Evolutionary conservation across 2,888 invertebrate species (phyloP), one percentile per base, ranked within the genome.

Genomic region (Nemoura dubitans): DNA sequence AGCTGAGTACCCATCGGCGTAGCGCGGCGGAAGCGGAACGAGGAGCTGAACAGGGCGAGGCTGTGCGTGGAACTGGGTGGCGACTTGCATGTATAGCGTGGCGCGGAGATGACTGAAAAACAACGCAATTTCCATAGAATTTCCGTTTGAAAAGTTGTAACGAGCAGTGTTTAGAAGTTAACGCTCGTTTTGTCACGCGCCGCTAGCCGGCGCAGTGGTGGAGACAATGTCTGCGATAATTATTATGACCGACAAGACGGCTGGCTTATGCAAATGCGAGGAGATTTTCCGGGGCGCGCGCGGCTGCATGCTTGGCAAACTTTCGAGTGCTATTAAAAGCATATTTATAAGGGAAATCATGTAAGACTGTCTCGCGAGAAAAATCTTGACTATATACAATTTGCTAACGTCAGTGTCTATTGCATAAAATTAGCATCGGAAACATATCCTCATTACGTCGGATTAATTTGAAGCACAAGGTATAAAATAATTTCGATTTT

Each of bases 61-160:
- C 59, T 21, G n/a, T n/a, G 59, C 78, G 26, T 26, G 76, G 26
- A 76, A 76, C 76, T 76, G 26, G n/a, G 25, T 78, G 2, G 27
- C 28, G n/a, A n/a, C n/a, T n/a, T n/a, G n/a, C n/a, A n/a, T n/a
- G n/a, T n/a, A n/a, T n/a, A n/a, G n/a, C n/a, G n/a, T n/a, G n/a
- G n/a, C n/a, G n/a, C 25, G 78, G 42, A 26, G 83, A 82, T 36
- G 82, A 25, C 82, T 82, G 30, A 28, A 83, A 84, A 84, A 84
- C 59, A 76, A 84, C 84, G 76, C 76, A 26, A 43, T 43, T 84
- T 76, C 28, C 84, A 76, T 83, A 84, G 59, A 76, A 84, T 84
- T 76, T 84, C 84, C 84, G 84, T 84, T 84, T 59, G 84, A 76
- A 76, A 84, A 84, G 59, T 59, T 84, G 84, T 84, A 84, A 84